Conservation (phyloP, 2,888 invertebrate species). For the Steromphala cineraria region DNA sequence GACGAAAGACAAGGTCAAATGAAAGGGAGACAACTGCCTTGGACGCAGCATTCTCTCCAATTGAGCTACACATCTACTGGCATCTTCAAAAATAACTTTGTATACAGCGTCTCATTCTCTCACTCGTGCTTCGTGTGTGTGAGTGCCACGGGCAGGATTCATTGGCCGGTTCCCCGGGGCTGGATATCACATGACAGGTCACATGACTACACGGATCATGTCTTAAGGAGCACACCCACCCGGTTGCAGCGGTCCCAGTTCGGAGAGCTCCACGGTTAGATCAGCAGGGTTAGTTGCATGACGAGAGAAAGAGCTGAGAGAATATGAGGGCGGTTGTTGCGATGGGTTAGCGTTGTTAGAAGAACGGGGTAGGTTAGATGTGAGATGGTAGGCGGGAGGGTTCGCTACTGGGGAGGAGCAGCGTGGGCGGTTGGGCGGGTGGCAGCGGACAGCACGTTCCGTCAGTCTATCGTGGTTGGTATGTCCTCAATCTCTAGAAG, state of each 20-base stretch:
- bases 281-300: constrained; percentile 15
- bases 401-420: constrained; percentile 6
- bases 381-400: neutral
- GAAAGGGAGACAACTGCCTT: neutral
- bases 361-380: neutral
- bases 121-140: neutral
- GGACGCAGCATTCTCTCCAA: neutral
- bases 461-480: constrained; percentile 23
- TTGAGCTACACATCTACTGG: constrained; percentile 8
- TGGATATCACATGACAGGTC: constrained; percentile 16
- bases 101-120: neutral
- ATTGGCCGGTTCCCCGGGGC: constrained; percentile 17
- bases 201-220: constrained; percentile 14
- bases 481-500: constrained; percentile 51
- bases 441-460: constrained; percentile 31
- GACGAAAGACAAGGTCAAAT: neutral
- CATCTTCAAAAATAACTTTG: constrained; percentile 16
- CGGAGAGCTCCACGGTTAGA: neutral
- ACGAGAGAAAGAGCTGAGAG: constrained; percentile 15
- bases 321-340: neutral
- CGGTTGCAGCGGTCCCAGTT: neutral
- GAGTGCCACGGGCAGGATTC: neutral
- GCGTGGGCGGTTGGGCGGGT: constrained; percentile 19
- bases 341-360: constrained; percentile 10
- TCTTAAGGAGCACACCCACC: constrained; percentile 12